Evolutionary conservation across 2,888 invertebrate genomes (phyloP), one percentile per base, ranked within the genome.

Genomic region (Tetragnatha montana): DNA sequence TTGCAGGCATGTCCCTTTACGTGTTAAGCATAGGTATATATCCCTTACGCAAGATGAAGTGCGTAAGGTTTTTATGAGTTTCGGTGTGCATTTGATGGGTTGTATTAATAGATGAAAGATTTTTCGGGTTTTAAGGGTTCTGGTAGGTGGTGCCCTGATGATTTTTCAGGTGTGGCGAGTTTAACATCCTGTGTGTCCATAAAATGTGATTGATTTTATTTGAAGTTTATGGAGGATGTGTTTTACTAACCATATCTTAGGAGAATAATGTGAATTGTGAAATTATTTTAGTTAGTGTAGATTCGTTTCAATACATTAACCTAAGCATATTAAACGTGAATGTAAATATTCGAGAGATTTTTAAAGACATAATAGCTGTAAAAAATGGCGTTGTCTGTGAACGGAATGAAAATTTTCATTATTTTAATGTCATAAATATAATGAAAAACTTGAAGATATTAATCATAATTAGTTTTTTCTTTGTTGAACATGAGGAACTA

Each of bases 61-160:
- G 82, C 14, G 50, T 74, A 60, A 71, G 49, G 49, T 85, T 85
- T 85, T 79, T 85, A 85, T 85, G 85, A 85, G 78, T 50, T 71
- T 82, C 74, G 73, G 73, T 75, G 83, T 84, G 75, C 76, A 69
- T 84, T 84, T 47, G 49, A 84, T 84, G 85, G 85, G 79, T 12
- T 79, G 51, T 51, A 71, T 79, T 82, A 82, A 82, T 74, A 74
- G 82, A 10, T 51, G 74, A 82, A 50, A 51, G 22, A 74, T 73
- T 82, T 82, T 73, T 19, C 50, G 49, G 76, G 12, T 10, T 60
- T 60, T 10, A 60, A 60, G 17, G 60, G 35, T 60, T 60, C 17
- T 12, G 6, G 17, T 60, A 60, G 60, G 35, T 17, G 60, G 12
- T 60, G 17, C 60, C 17, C 0, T 60, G 4, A 8, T 12, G 60